Base-by-base conservation (phyloP, 1,140 invertebrate genomes). In the Cydia strobilella region DNA sequence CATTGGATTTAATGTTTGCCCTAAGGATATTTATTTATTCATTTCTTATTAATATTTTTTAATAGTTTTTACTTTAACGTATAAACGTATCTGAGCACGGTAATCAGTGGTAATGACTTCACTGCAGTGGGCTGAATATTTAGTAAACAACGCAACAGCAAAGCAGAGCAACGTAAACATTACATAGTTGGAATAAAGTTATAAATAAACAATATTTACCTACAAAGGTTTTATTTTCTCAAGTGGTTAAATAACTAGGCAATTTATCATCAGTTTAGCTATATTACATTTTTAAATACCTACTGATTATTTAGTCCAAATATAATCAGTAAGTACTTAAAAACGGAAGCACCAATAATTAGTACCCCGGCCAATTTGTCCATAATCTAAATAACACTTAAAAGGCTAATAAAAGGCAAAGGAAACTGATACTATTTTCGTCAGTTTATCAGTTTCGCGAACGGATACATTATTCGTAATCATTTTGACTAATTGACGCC, bases 381-480 rank as follows among this genome's bases (percentile, higher is more conserved):
- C 5, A 6, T 4, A 31, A 31, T 31, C 31, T 6, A 31, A 31
- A 31, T 31, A 31, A 31, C 6, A 31, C 5, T 15, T 51, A 3
- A 51, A 59, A 23, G 54, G 1, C 18, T 3, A 59, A 23, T 59
- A 12, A 59, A 59, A 59, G 54, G 18, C 20, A 59, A 59, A 20
- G 54, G 54, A 59, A 59, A 59, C 54, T 23, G 18, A 59, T 59
- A 23, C 18, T 59, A 59, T 59, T 59, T 59, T 59, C 20, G 18
- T 20, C 18, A 59, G 54, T 23, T 59, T 59, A 59, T 59, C 54
- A 59, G 20, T 59, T n/a, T 59, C n/a, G 3, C 54, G n/a, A 59
- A 59, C 54, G 54, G 54, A 59, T 59, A 59, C 54, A 59, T 59
- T 59, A 59, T 59, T 59, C 54, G 54, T 59, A 59, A 59, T 59